Percentiles rank a stretch among this genome's conserved stretches.
Conservation (phyloP, 2,888 invertebrate species). For the Hecatera dysodea region DNA sequence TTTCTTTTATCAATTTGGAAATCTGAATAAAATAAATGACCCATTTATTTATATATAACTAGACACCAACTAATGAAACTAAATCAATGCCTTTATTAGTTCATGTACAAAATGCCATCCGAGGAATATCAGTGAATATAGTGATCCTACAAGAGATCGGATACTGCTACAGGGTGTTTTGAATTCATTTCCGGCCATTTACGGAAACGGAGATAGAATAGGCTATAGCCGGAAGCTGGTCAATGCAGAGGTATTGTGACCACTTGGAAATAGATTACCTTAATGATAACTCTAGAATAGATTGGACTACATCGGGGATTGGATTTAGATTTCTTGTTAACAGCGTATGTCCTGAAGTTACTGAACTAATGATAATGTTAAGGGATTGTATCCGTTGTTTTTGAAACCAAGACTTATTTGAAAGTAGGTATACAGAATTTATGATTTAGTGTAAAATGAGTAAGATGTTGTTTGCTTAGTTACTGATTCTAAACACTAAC, state of each 20-base stretch:
- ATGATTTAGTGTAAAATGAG: no score
- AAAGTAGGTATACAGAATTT: not conserved
- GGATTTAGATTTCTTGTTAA: constrained; percentile 6
- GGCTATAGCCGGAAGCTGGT: constrained; percentile 80
- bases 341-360: not conserved
- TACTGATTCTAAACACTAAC: no score
- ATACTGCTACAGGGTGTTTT: constrained; percentile 83
- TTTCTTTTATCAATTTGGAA: no score
- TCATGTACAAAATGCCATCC: constrained; percentile 16
- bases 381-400: not conserved
- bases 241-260: constrained; percentile 78
- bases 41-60: constrained; percentile 13
- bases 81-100: constrained; percentile 16
- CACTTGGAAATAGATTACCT: constrained; percentile 60
- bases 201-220: constrained; percentile 83
- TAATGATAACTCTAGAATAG: constrained; percentile 53
- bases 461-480: no score
- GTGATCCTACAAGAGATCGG: constrained; percentile 77
- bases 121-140: constrained; percentile 57
- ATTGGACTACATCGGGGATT: constrained; percentile 1
- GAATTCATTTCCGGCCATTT: constrained; percentile 87
- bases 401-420: not conserved
- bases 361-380: not conserved
- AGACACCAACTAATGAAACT: constrained; percentile 4
- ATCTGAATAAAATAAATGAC: not conserved